A percentile compares a stretch with the other conserved stretches of the same genome.
Conservation (phyloP, 2,797 vertebrate genomes). For the Knipowitschia caucasica region DNA sequence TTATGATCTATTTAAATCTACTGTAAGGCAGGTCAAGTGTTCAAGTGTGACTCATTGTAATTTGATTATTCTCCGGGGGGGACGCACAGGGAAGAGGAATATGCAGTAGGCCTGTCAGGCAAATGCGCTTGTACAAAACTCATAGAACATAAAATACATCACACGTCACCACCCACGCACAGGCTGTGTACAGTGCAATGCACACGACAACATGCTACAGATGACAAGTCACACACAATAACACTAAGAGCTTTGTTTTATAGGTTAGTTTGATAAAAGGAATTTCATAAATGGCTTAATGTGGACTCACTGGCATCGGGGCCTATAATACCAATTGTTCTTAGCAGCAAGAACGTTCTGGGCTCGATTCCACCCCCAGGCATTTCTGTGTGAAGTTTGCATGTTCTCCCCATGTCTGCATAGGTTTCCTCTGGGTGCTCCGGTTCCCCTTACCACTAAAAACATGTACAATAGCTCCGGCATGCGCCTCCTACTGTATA, state of each 20-base stretch:
- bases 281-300: no score
- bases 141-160: conserved; percentile 31
- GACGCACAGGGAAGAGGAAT: conserved; percentile 54
- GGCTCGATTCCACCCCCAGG: no score
- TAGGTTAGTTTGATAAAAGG: background rate
- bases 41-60: conserved; percentile 63
- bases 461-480: no score
- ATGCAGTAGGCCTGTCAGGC: conserved; percentile 35
- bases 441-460: no score
- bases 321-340: no score
- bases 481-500: no score
- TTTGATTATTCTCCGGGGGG: conserved; percentile 51
- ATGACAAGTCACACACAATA: conserved; percentile 11
- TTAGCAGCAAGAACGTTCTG: no score
- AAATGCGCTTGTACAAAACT: conserved; percentile 40
- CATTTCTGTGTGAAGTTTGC: no score
- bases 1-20: conserved; percentile 58
- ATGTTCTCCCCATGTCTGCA: no score
- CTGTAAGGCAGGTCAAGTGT: conserved; percentile 54
- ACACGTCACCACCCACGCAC: conserved; percentile 33
- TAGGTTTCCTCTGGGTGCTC: no score
- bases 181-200: conserved; percentile 8
- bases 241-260: background rate
- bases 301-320: no score
- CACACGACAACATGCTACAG: conserved; percentile 14